phyloP scores from a whole-genome alignment of 1,140 invertebrate genomes.

The Episyrphus balteatus region DNA sequence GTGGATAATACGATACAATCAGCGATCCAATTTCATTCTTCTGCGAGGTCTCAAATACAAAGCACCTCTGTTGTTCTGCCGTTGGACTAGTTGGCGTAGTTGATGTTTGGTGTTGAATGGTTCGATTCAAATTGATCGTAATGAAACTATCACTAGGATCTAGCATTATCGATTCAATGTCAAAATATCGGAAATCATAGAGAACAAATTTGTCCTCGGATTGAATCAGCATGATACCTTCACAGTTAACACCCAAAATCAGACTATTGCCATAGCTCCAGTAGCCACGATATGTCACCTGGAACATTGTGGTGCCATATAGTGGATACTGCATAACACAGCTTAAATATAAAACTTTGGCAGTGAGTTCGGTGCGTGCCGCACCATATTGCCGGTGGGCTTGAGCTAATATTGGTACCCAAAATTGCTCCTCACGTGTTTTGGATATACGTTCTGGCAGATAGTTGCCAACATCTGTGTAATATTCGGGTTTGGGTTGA shows the following conservation, averaged over 20 bases:
- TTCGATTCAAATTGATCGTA: constrained; percentile 58
- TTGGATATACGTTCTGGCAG: constrained; percentile 66
- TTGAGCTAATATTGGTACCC: constrained; percentile 77
- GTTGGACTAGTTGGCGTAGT: constrained; percentile 41
- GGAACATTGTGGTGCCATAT: constrained; percentile 88
- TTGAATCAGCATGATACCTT: constrained; percentile 80
- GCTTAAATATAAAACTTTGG: constrained; percentile 87
- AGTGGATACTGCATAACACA: constrained; percentile 96
- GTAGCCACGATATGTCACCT: constrained; percentile 81
- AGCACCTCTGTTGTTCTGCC: constrained; percentile 61
- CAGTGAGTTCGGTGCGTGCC: constrained; percentile 78
- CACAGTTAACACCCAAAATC: constrained; percentile 75
- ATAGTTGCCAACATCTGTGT: constrained; percentile 69
- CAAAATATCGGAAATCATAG: constrained; percentile 76
- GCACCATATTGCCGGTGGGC: constrained; percentile 83
- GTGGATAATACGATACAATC: constrained; percentile 82
- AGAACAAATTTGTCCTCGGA: constrained; percentile 82
- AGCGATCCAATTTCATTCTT: constrained; percentile 86
- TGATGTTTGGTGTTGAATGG: constrained; percentile 33
- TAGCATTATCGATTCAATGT: constrained; percentile 81
- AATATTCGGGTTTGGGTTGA: constrained; percentile 53
- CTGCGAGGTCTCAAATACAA: constrained; percentile 83
- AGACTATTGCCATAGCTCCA: constrained; percentile 68
- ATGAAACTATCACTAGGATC: constrained; percentile 88
- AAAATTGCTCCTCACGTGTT: constrained; percentile 62